These are phyloP conservation scores for Schrankia costaestrigalis DNA, from an alignment of 2,888 invertebrate species.

Conservation along the genomic window DNA sequence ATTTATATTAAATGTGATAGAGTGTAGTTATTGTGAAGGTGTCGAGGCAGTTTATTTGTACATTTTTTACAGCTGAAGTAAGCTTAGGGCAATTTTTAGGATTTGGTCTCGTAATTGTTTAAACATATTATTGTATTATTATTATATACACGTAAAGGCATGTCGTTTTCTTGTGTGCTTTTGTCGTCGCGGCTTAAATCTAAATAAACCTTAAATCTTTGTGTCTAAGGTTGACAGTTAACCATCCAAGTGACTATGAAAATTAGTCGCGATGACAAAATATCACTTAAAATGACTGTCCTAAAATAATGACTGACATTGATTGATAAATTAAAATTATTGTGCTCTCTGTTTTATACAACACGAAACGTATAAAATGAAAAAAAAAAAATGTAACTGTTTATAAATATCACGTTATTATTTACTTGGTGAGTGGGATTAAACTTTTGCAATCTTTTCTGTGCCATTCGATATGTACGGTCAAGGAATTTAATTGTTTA, in stretches of 20 bases:
- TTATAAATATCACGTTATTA: slow-evolving; percentile 5
- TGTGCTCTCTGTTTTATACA: slow-evolving; percentile 23
- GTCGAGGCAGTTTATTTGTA: slow-evolving; percentile 12
- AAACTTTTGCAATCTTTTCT: slow-evolving; percentile 14
- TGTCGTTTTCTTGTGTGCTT: too few species aligned
- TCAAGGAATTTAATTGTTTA: too few species aligned
- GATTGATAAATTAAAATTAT: slow-evolving; percentile 18
- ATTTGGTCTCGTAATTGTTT: slow-evolving; percentile 6
- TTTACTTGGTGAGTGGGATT: slow-evolving; percentile 6
- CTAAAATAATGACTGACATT: slow-evolving; percentile 14
- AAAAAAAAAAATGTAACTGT: slow-evolving; percentile 2
- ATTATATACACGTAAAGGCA: too few species aligned
- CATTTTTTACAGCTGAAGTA: slow-evolving; percentile 25
- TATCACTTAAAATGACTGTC: too few species aligned
- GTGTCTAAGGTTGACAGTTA: too few species aligned
- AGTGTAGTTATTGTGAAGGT: slow-evolving; percentile 18
- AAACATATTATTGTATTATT: slow-evolving; percentile 1
- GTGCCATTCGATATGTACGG: too few species aligned
- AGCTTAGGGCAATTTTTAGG: slow-evolving; percentile 15
- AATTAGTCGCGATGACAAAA: too few species aligned
- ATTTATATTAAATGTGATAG: slow-evolving; percentile 23
- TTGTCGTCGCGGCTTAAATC: too few species aligned
- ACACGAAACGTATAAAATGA: too few species aligned
- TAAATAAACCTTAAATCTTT: too few species aligned
- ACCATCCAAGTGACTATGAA: too few species aligned